These are phyloP conservation scores for Calliphora vicina DNA, from an alignment of 1,140 invertebrate species.

Conservation along the genomic window DNA sequence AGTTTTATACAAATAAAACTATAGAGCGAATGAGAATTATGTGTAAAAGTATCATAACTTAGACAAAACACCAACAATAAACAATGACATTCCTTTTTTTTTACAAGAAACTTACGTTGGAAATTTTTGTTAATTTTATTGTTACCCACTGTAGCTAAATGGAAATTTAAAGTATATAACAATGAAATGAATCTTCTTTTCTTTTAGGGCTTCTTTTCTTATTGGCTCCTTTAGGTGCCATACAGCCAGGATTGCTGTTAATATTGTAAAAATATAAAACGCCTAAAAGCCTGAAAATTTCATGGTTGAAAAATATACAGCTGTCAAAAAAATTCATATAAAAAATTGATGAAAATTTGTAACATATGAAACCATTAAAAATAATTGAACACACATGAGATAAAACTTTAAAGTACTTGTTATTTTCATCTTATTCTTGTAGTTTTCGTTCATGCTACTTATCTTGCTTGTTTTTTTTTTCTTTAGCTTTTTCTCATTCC, in stretches of 20 bases:
- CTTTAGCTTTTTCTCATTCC: neutral
- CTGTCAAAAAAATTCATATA: conserved; percentile 20
- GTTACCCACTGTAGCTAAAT: neutral
- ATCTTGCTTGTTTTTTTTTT: too few species aligned
- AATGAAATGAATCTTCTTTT: neutral
- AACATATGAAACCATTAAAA: conserved; percentile 30
- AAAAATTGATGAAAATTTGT: conserved; percentile 30
- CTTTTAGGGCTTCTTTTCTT: neutral
- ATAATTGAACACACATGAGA: conserved; percentile 21
- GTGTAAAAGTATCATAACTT: too few species aligned
- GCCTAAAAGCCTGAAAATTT: conserved; percentile 28
- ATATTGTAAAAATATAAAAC: neutral
- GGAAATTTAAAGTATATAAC: neutral
- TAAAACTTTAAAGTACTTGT: neutral
- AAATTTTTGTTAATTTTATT: neutral
- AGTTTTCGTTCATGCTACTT: too few species aligned
- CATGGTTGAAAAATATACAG: neutral
- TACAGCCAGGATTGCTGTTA: neutral
- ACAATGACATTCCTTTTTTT: too few species aligned
- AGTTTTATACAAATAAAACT: too few species aligned
- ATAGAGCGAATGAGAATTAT: too few species aligned
- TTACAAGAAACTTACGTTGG: too few species aligned
- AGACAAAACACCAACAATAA: too few species aligned
- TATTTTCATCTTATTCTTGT: neutral
- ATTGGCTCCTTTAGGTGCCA: neutral